Evolutionary conservation across 2,888 invertebrate species (phyloP).

Genomic region (Mesopsocus fuscifrons): DNA sequence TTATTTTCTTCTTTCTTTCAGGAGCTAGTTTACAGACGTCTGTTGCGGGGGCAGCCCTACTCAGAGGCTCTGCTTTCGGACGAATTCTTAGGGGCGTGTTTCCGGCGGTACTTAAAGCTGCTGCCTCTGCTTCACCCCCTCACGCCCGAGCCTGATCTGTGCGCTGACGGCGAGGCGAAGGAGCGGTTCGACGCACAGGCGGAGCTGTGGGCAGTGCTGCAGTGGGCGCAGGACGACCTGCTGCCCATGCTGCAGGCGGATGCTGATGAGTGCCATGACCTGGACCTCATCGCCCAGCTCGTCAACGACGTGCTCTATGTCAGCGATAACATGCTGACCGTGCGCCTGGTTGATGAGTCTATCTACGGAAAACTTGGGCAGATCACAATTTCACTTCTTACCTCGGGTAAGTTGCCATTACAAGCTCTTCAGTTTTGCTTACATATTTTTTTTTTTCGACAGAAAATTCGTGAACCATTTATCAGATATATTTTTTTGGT

Average conservation of each 20-base stretch:
- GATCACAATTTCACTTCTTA: neutral
- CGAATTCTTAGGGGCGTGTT: slow-evolving; percentile 13
- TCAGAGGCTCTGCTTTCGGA: slow-evolving; percentile 14
- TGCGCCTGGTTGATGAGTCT: neutral
- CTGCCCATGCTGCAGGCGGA: neutral
- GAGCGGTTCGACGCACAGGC: neutral
- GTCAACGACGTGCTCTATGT: slow-evolving; percentile 2
- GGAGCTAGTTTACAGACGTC: slow-evolving; percentile 14
- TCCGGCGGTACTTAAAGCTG: slow-evolving; percentile 14
- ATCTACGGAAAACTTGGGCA: neutral
- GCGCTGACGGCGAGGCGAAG: neutral
- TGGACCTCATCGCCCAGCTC: neutral
- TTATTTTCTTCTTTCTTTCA: too few relatives aligned
- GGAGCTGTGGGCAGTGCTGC: neutral
- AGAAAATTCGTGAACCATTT: neutral
- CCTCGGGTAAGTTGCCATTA: neutral
- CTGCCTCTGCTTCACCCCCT: slow-evolving; percentile 15
- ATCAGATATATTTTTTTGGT: neutral
- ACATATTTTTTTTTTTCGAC: neutral
- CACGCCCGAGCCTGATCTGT: slow-evolving; percentile 8
- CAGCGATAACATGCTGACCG: neutral
- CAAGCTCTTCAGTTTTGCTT: too few relatives aligned
- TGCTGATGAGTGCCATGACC: neutral
- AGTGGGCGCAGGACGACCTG: neutral
- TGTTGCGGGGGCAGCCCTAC: slow-evolving; percentile 12